Conservation (phyloP, 2,888 invertebrate species). For the Pyrrhia umbra region DNA sequence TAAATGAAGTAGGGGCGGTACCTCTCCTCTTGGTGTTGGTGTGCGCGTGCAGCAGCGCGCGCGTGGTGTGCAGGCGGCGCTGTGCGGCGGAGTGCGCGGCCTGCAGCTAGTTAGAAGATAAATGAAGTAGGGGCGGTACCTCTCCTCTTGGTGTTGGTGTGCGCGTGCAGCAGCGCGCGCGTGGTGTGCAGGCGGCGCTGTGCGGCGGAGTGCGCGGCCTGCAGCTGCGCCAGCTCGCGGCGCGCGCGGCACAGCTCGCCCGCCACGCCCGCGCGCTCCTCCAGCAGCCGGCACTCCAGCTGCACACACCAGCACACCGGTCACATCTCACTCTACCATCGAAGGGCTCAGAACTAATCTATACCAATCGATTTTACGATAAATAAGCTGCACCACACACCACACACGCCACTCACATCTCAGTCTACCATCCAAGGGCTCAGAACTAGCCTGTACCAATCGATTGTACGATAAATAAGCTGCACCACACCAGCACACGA, state of each 20-base stretch:
- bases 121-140: too few relatives aligned
- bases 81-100: conserved; percentile 70
- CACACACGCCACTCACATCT: too few relatives aligned
- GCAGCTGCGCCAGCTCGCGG: conserved; percentile 66
- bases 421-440: too few relatives aligned
- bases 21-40: conserved; percentile 72
- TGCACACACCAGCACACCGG: too few relatives aligned
- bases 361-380: too few relatives aligned
- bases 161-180: conserved; percentile 38
- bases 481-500: conserved; percentile 72
- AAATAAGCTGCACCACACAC: too few relatives aligned
- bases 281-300: conserved; percentile 72
- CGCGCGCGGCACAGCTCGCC: conserved; percentile 60
- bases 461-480: too few relatives aligned
- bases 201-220: conserved; percentile 70
- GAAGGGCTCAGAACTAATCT: too few relatives aligned
- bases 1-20: too few relatives aligned
- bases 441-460: too few relatives aligned
- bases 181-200: conserved; percentile 61
- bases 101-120: too few relatives aligned
- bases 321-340: too few relatives aligned
- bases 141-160: conserved; percentile 65
- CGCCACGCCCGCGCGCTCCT: conserved; percentile 62
- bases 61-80: conserved; percentile 63
- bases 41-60: conserved; percentile 65